phyloP scores from a whole-genome alignment of 2,797 vertebrate species.

The Danio kyathit region DNA sequence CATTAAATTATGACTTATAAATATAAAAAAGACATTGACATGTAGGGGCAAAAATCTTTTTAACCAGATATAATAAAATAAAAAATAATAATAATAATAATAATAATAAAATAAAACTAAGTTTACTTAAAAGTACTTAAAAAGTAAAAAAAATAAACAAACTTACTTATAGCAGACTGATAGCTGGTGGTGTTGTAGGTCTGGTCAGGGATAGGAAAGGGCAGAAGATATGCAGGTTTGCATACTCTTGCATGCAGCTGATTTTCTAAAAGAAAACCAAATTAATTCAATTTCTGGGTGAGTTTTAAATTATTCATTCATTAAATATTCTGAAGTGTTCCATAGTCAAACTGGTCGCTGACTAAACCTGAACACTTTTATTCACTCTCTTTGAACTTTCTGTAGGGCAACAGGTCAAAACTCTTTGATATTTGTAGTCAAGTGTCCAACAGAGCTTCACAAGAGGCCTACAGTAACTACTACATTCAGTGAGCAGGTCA shows the following conservation, averaged over 20 bases:
- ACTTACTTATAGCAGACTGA: slow-evolving; percentile 90
- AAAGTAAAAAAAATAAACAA: background rate
- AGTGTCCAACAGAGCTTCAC: background rate
- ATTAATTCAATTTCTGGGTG: background rate
- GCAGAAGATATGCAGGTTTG: slow-evolving; percentile 89
- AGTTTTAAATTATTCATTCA: background rate
- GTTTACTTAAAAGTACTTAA: too few relatives aligned
- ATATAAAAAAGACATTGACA: too few relatives aligned
- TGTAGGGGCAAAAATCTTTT: too few relatives aligned
- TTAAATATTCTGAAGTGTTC: background rate
- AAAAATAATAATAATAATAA: too few relatives aligned
- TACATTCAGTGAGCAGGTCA: background rate
- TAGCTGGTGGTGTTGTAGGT: slow-evolving; percentile 88
- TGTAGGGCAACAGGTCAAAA: slow-evolving; percentile 9
- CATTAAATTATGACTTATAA: too few relatives aligned
- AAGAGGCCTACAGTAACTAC: background rate
- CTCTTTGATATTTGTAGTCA: slow-evolving; percentile 3
- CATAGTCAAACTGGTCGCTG: background rate
- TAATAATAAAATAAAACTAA: too few relatives aligned
- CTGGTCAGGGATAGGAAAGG: slow-evolving; percentile 87
- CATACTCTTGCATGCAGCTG: slow-evolving; percentile 88
- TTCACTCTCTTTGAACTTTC: slow-evolving; percentile 15
- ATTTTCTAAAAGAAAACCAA: slow-evolving; percentile 80
- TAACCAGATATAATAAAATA: too few relatives aligned
- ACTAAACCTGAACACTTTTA: background rate